Evolutionary conservation across 2,888 invertebrate species (phyloP), one percentile per base, ranked within the genome.

Genomic region (Selenia dentaria): DNA sequence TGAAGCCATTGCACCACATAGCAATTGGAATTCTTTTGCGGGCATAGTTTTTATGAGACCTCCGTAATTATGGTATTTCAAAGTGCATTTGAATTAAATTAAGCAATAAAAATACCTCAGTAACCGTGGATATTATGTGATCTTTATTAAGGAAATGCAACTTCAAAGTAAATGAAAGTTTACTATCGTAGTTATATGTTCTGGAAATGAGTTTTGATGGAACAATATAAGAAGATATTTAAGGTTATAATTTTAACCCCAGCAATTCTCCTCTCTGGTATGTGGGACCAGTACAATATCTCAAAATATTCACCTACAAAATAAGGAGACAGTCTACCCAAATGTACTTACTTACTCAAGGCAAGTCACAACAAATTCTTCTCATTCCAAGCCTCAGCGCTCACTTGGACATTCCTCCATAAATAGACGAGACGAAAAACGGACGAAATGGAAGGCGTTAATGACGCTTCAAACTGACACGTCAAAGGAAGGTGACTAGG

Each of bases 401-500:
- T 62, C 22, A 46, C 37, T 47, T 25, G 13, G 33, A 41, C 45
- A 45, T 51, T 51, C 34, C 27, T 55, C 67, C 60, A 37, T 54
- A 72, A 70, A 73, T 73, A 73, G 64, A 51, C 34, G 40, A 48
- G 20, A 38, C 56, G 48, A 59, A 58, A 59, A 38, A 38, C 55
- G 25, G 25, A 57, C 49, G 54, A 39, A 32, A 24, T 34, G 37
- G 32, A 53, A 40, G 38, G 47, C 36, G 54, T 26, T 51, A 53
- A 59, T 40, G 43, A 53, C 25, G 31, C 35, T 34, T 53, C 51
- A 46, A 31, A 13, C 28, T 56, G 51, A 43, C 49, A 42, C 45
- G 43, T 33, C 31, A 45, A 43, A 46, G 48, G 44, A 44, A 47
- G 20, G 26, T 28, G 28, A 26, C 13, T 28, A 28, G 31, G 45